Percentiles rank a stretch among this genome's conserved stretches.
Conservation (phyloP, 2,888 invertebrate genomes). For the Bimastos eiseni region DNA sequence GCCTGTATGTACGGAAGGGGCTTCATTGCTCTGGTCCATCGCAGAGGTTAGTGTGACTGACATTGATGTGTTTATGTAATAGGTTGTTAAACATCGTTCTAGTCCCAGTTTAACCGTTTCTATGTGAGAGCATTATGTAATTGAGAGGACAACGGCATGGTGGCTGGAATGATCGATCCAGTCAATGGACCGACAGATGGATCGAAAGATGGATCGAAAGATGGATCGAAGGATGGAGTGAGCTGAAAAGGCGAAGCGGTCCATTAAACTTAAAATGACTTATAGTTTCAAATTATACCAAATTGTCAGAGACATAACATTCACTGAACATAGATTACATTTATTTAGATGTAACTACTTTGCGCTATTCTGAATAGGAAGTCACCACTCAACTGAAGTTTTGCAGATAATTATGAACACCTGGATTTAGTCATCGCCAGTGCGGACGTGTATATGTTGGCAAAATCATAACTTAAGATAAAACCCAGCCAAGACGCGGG, state of each 20-base stretch:
- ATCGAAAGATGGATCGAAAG: background rate
- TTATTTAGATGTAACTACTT: too few relatives aligned
- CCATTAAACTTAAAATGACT: background rate
- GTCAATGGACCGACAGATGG: background rate
- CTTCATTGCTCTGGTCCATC: background rate
- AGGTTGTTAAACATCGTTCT: background rate
- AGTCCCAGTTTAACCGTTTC: background rate
- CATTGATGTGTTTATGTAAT: background rate
- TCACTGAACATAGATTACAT: too few relatives aligned
- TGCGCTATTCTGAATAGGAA: too few relatives aligned
- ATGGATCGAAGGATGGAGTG: background rate
- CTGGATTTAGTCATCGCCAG: too few relatives aligned
- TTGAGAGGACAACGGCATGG: background rate
- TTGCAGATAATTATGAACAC: too few relatives aligned
- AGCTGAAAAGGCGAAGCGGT: background rate
- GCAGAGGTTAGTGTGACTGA: background rate
- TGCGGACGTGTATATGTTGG: too few relatives aligned
- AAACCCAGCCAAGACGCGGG: too few relatives aligned
- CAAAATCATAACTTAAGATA: too few relatives aligned
- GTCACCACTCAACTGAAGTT: too few relatives aligned
- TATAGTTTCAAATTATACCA: background rate
- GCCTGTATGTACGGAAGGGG: too few relatives aligned
- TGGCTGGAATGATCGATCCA: background rate
- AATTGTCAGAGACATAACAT: background rate
- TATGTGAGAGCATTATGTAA: background rate